phyloP scores from a whole-genome alignment of 2,113 vertebrate genomes.

The Leptobrachium leishanense region DNA sequence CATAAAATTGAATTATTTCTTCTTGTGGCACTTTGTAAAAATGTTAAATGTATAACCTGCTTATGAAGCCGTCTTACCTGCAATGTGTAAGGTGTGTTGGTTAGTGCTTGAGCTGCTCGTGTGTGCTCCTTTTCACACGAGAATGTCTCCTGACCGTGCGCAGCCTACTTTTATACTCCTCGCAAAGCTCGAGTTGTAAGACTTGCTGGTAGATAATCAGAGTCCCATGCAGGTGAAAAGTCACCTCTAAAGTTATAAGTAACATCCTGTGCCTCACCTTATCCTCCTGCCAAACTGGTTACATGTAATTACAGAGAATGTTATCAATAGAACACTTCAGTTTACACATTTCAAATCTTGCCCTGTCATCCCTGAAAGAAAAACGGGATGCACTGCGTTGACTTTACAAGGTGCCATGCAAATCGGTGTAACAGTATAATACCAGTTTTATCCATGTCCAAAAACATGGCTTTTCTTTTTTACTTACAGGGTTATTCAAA shows the following conservation, averaged over 20 bases:
- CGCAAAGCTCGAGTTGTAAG: background rate
- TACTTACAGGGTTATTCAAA: no score
- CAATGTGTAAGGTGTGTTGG: background rate
- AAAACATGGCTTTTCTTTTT: no score
- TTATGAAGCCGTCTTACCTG: background rate
- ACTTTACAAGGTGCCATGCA: background rate
- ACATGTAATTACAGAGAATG: slow-evolving; percentile 2
- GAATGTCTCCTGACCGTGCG: background rate
- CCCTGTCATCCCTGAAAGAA: slow-evolving; percentile 9
- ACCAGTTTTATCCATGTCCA: background rate
- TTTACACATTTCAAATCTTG: slow-evolving; percentile 20
- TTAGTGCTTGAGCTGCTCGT: background rate
- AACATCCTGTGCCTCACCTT: slow-evolving; percentile 22
- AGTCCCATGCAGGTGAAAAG: slow-evolving; percentile 25
- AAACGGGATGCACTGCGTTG: background rate
- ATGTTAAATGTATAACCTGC: no score
- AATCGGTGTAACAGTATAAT: background rate
- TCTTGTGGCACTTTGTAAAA: no score
- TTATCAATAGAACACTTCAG: slow-evolving; percentile 9
- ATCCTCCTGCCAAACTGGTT: slow-evolving; percentile 30
- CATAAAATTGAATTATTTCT: no score
- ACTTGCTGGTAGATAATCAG: slow-evolving; percentile 20
- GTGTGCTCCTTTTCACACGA: background rate
- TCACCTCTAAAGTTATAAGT: slow-evolving; percentile 9
- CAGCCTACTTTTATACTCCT: slow-evolving; percentile 17